Evolutionary conservation across 2,797 vertebrate genomes (phyloP).

Genomic region (Darevskia nairensis): DNA sequence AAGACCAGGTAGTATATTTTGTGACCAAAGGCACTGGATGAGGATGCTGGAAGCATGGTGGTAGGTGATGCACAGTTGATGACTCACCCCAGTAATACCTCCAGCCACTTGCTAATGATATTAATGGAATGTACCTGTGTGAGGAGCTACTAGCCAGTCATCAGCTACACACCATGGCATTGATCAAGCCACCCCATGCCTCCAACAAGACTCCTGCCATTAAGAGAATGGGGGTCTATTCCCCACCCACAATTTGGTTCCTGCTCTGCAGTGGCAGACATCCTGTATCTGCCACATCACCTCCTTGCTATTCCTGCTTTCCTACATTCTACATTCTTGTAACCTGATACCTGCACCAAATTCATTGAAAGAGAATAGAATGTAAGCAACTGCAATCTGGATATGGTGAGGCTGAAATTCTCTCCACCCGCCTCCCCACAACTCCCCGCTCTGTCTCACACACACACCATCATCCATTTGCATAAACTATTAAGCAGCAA

Average conservation of each 20-base stretch:
- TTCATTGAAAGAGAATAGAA: neutral
- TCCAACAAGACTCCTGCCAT: neutral
- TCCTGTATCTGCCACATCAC: neutral
- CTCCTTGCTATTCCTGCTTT: neutral
- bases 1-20: neutral
- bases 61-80: neutral
- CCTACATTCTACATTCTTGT: neutral
- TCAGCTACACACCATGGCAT: neutral
- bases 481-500: conserved; percentile 39
- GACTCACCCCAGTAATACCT: neutral
- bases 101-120: neutral
- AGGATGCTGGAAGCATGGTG: neutral
- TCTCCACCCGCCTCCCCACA: neutral
- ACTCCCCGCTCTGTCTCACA: neutral
- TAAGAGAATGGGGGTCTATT: neutral
- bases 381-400: neutral
- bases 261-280: neutral
- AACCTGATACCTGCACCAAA: neutral
- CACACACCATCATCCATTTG: conserved; percentile 5
- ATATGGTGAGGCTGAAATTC: neutral
- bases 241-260: neutral
- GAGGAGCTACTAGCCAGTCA: neutral
- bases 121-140: neutral
- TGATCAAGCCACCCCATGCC: neutral
- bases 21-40: neutral